Percentiles rank a stretch among this genome's conserved stretches.
Evolutionary conservation across 2,797 vertebrate species (phyloP).

Genomic region (Miichthys miiuy): DNA sequence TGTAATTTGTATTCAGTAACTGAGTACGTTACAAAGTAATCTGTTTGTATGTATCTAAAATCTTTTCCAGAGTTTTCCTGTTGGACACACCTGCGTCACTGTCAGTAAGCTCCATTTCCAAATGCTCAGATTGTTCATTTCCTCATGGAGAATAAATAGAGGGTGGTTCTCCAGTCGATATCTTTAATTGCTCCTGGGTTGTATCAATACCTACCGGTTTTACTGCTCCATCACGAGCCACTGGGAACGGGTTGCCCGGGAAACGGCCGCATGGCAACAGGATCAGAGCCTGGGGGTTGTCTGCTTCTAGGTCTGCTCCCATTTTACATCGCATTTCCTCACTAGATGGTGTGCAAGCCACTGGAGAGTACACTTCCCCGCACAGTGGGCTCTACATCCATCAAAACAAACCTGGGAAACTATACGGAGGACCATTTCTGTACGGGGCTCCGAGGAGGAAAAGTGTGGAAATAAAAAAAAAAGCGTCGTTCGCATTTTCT

Average conservation of each 20-base stretch:
- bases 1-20: too few relatives aligned
- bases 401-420: constrained; percentile 81
- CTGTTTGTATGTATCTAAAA: not conserved
- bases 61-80: constrained; percentile 42
- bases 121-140: constrained; percentile 57
- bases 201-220: constrained; percentile 83
- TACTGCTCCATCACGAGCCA: constrained; percentile 88
- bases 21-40: too few relatives aligned
- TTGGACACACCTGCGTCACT: constrained; percentile 54
- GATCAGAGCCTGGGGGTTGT: constrained; percentile 95
- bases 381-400: constrained; percentile 81
- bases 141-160: constrained; percentile 60
- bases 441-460: constrained; percentile 69
- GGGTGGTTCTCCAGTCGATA: constrained; percentile 72
- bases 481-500: constrained; percentile 53
- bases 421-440: constrained; percentile 78
- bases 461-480: constrained; percentile 74
- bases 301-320: constrained; percentile 89
- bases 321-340: constrained; percentile 92
- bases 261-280: constrained; percentile 99
- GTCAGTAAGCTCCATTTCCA: constrained; percentile 45
- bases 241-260: constrained; percentile 96
- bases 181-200: constrained; percentile 80
- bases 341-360: constrained; percentile 95
- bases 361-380: constrained; percentile 88